Conservation (phyloP, 2,113 vertebrate genomes). For the Ciconia maguari region DNA sequence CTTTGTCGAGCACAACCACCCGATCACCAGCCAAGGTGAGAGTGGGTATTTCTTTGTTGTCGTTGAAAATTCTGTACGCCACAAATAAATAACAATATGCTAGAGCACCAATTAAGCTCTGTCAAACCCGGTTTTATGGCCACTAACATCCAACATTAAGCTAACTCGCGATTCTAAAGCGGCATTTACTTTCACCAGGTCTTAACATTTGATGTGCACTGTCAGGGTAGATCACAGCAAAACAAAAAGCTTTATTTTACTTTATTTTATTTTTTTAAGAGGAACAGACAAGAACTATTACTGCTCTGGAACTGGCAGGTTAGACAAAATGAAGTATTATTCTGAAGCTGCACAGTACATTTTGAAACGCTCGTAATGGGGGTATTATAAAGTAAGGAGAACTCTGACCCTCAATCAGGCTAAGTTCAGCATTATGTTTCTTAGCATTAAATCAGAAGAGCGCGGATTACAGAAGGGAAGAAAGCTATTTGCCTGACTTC, state of each 20-base stretch:
- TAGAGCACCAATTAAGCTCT: background rate
- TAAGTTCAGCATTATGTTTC: conserved; percentile 58
- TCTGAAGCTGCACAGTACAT: background rate
- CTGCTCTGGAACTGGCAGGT: background rate
- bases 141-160: background rate
- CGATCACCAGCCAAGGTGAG: conserved; percentile 63
- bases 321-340: background rate
- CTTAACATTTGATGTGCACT: background rate
- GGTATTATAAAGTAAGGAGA: conserved; percentile 5
- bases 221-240: background rate
- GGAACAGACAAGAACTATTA: background rate
- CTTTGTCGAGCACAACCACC: conserved; percentile 62
- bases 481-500: conserved; percentile 62
- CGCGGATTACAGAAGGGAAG: conserved; percentile 44
- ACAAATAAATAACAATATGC: background rate
- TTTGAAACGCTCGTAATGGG: background rate
- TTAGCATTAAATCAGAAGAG: conserved; percentile 60
- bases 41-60: background rate
- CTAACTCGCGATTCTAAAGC: fast-evolving
- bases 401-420: conserved; percentile 52
- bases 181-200: background rate
- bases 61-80: background rate
- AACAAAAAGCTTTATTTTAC: background rate
- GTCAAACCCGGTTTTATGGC: background rate
- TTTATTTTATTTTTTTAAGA: background rate